phyloP scores from a whole-genome alignment of 2,888 invertebrate genomes.

The Conomelus anceps region DNA sequence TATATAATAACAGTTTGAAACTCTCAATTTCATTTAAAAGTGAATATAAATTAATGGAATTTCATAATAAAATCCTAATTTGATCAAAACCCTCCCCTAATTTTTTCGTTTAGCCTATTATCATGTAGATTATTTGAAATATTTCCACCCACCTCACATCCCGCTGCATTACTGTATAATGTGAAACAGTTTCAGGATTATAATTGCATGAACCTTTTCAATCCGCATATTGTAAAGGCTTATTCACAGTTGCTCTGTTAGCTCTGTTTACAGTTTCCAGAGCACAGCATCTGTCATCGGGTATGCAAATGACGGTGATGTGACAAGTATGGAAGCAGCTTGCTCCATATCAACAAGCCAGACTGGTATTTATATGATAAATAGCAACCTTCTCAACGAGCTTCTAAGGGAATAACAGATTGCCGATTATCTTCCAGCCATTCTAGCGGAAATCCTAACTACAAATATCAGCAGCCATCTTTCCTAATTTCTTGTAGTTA shows the following conservation, averaged over 20 bases:
- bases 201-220: background rate
- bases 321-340: background rate
- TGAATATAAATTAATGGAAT: too few species aligned
- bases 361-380: background rate
- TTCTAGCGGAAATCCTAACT: background rate
- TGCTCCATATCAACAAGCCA: background rate
- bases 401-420: background rate
- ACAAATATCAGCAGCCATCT: background rate
- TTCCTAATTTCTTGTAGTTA: too few species aligned
- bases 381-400: background rate
- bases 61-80: too few species aligned
- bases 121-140: too few species aligned
- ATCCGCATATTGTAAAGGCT: background rate
- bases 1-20: too few species aligned
- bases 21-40: too few species aligned
- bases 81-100: too few species aligned
- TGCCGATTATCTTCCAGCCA: background rate
- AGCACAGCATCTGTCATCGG: background rate
- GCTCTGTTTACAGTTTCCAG: background rate
- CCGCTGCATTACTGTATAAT: too few species aligned
- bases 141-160: too few species aligned
- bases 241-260: background rate
- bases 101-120: too few species aligned
- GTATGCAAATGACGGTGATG: background rate
- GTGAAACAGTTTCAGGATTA: background rate